Conservation (phyloP, 1,140 invertebrate genomes). For the Vanessa atalanta region DNA sequence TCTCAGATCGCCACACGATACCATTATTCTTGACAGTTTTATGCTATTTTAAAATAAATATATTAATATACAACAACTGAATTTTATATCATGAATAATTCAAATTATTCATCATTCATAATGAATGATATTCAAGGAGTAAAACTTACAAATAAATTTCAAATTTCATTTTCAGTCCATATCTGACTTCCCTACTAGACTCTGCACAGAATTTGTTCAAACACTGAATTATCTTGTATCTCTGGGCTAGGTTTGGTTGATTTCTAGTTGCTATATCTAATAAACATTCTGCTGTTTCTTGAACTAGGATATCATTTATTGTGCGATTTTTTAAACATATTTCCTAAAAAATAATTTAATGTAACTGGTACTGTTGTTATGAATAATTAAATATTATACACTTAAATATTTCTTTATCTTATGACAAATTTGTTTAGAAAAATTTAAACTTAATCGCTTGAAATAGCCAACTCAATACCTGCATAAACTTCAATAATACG, state of each 20-base stretch:
- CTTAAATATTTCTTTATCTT: too few relatives aligned
- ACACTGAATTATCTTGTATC: slow-evolving; percentile 51
- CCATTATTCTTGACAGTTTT: slow-evolving; percentile 45
- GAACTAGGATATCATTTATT: slow-evolving; percentile 48
- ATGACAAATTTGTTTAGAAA: too few relatives aligned
- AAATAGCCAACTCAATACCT: slow-evolving; percentile 43
- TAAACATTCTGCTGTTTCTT: slow-evolving; percentile 53
- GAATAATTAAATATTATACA: too few relatives aligned
- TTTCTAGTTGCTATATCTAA: slow-evolving; percentile 52
- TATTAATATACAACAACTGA: too few relatives aligned
- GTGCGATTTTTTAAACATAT: slow-evolving; percentile 51
- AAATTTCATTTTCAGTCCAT: slow-evolving; percentile 47
- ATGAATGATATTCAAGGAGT: background rate
- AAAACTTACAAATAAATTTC: slow-evolving; percentile 60
- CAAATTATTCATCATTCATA: too few relatives aligned
- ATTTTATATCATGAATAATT: too few relatives aligned
- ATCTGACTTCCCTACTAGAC: slow-evolving; percentile 53
- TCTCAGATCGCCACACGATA: slow-evolving; percentile 46
- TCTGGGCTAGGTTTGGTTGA: slow-evolving; percentile 43
- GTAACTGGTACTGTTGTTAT: background rate
- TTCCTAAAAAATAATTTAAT: slow-evolving; percentile 36
- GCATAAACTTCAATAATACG: slow-evolving; percentile 51
- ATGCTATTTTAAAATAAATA: background rate
- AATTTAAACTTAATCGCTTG: too few relatives aligned
- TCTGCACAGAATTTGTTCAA: slow-evolving; percentile 55